A percentile compares a stretch with the other conserved stretches of the same genome.
Evolutionary conservation across 2,113 vertebrate species (phyloP).

Genomic region (Coryphaenoides rupestris): DNA sequence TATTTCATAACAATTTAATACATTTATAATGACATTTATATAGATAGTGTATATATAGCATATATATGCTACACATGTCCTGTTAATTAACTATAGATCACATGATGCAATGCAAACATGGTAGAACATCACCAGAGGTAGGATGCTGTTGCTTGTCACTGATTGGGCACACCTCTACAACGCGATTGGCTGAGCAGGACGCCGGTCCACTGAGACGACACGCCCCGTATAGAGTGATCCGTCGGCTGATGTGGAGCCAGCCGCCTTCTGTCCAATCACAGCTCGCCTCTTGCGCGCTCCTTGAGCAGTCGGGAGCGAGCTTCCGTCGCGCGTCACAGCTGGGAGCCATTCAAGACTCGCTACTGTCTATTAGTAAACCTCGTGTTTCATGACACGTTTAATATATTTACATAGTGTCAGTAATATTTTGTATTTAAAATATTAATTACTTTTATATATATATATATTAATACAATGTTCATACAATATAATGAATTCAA

Average conservation of each 20-base stretch:
- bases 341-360: no score
- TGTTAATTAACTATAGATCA: not conserved
- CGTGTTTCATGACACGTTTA: no score
- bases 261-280: constrained; percentile 72
- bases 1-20: no score
- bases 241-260: constrained; percentile 88
- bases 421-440: no score
- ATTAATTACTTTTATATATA: no score
- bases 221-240: constrained; percentile 32
- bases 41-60: not conserved
- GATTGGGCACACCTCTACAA: constrained; percentile 67
- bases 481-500: no score
- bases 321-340: no score
- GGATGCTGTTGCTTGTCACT: constrained; percentile 1
- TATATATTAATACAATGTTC: no score
- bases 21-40: no score
- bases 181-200: constrained; percentile 18
- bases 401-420: no score
- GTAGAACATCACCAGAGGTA: not conserved
- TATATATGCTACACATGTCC: not conserved
- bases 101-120: not conserved
- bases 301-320: constrained; percentile 9
- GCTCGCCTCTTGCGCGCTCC: constrained; percentile 1
- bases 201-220: constrained; percentile 8
- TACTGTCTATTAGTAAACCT: no score